These are phyloP conservation scores for Agrotis puta DNA, from an alignment of 2,888 invertebrate species.

Conservation along the genomic window DNA sequence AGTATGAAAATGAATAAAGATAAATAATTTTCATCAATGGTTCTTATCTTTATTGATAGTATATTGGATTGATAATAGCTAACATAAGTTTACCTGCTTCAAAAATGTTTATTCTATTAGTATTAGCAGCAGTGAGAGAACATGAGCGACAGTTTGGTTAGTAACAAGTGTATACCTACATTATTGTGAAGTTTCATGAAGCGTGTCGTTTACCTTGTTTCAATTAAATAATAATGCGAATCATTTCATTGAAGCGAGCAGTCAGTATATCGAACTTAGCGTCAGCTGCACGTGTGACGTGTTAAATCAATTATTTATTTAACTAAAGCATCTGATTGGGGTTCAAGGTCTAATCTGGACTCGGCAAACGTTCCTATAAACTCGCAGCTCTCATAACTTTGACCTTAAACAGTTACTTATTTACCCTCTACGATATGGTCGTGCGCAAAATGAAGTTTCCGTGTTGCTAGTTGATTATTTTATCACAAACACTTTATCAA, in stretches of 20 bases:
- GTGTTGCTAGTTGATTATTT: conserved; percentile 24
- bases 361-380: conserved; percentile 10
- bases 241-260: conserved; percentile 14
- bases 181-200: conserved; percentile 15
- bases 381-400: conserved; percentile 15
- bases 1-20: conserved; percentile 17
- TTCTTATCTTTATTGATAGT: conserved; percentile 62
- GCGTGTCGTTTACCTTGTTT: conserved; percentile 31
- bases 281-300: background rate
- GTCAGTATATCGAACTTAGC: background rate
- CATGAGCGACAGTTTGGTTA: conserved; percentile 74
- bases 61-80: conserved; percentile 48
- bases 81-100: conserved; percentile 14
- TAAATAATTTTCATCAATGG: conserved; percentile 28
- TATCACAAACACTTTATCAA: conserved; percentile 2
- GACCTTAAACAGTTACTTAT: conserved; percentile 46
- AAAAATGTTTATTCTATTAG: conserved; percentile 36
- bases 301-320: background rate
- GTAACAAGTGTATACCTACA: conserved; percentile 45
- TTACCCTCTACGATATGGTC: conserved; percentile 46
- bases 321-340: conserved; percentile 3
- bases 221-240: conserved; percentile 19
- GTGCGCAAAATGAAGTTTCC: conserved; percentile 36
- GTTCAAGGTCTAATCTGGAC: conserved; percentile 44
- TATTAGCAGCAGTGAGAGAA: conserved; percentile 52